phyloP scores from a whole-genome alignment of 1,140 invertebrate species.

The Zaprionus lachaisei region DNA sequence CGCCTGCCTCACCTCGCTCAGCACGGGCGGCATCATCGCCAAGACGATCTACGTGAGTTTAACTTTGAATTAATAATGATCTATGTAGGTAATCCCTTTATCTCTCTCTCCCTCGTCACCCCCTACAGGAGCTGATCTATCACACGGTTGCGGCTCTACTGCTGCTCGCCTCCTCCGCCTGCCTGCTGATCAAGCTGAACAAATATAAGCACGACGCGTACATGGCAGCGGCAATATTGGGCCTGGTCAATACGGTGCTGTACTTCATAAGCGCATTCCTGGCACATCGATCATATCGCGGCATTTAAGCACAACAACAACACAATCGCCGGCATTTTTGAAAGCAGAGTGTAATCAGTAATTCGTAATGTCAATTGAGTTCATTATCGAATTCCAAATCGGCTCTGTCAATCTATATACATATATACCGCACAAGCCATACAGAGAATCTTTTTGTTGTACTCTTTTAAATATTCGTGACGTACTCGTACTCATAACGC shows the following conservation, averaged over 20 bases:
- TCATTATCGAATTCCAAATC: conserved; percentile 14
- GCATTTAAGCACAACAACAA: conserved; percentile 85
- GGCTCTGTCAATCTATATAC: not conserved
- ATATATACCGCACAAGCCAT: conserved; percentile 31
- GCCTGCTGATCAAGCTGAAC: conserved; percentile 86
- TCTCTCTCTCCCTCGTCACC: not conserved
- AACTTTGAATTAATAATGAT: not conserved
- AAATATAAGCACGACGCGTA: conserved; percentile 87
- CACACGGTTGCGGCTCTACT: conserved; percentile 90
- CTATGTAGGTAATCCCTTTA: not conserved
- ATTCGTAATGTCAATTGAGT: conserved; percentile 26
- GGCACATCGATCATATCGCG: conserved; percentile 89
- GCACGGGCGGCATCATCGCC: conserved; percentile 91
- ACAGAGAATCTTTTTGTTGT: conserved; percentile 61
- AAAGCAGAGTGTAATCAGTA: not conserved
- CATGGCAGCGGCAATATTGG: conserved; percentile 90
- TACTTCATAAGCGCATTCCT: conserved; percentile 91
- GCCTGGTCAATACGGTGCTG: conserved; percentile 88
- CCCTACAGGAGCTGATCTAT: conserved; percentile 90
- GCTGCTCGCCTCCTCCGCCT: conserved; percentile 88
- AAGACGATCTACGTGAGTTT: conserved; percentile 94
- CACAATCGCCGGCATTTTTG: conserved; percentile 32
- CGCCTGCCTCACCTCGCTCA: conserved; percentile 90
- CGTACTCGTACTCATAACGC: conserved; percentile 18
- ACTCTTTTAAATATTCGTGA: conserved; percentile 55